These are phyloP conservation scores for Ischnus inquisitorius DNA, from an alignment of 2,888 invertebrate species.

Conservation along the genomic window DNA sequence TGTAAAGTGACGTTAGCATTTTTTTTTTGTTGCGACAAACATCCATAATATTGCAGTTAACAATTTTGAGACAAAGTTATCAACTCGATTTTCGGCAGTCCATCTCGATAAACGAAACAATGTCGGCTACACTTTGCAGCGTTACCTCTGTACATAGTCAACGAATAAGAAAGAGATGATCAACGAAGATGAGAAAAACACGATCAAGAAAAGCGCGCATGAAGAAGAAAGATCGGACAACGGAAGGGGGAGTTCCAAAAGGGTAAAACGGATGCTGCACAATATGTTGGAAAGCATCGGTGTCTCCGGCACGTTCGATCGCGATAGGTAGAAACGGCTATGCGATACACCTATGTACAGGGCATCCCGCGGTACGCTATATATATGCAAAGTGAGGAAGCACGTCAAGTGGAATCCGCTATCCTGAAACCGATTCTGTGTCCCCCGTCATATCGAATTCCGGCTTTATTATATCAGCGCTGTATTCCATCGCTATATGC, in stretches of 20 bases:
- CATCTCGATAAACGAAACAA: too few species aligned
- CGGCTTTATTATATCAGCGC: conserved; percentile 46
- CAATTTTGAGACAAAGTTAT: too few species aligned
- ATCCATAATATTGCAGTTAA: too few species aligned
- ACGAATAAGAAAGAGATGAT: not conserved
- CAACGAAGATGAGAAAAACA: too few species aligned
- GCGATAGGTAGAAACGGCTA: conserved; percentile 21
- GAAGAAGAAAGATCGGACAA: conserved; percentile 2
- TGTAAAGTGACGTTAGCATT: too few species aligned
- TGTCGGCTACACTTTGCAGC: not conserved
- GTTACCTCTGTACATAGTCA: not conserved
- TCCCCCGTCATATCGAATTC: conserved; percentile 50
- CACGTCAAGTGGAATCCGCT: conserved; percentile 48
- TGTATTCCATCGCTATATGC: conserved; percentile 15
- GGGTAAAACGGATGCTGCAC: conserved; percentile 30
- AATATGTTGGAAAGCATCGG: conserved; percentile 17
- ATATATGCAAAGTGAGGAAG: conserved; percentile 43
- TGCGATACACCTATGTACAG: conserved; percentile 1
- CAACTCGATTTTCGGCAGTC: too few species aligned
- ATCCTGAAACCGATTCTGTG: conserved; percentile 40
- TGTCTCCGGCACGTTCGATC: conserved; percentile 28
- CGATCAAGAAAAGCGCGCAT: conserved; percentile 11
- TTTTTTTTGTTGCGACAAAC: too few species aligned
- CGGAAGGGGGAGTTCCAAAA: conserved; percentile 8
- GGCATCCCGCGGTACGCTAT: not conserved